Base-by-base conservation (phyloP, 2,113 vertebrate species). In the Ammodytes marinus region DNA sequence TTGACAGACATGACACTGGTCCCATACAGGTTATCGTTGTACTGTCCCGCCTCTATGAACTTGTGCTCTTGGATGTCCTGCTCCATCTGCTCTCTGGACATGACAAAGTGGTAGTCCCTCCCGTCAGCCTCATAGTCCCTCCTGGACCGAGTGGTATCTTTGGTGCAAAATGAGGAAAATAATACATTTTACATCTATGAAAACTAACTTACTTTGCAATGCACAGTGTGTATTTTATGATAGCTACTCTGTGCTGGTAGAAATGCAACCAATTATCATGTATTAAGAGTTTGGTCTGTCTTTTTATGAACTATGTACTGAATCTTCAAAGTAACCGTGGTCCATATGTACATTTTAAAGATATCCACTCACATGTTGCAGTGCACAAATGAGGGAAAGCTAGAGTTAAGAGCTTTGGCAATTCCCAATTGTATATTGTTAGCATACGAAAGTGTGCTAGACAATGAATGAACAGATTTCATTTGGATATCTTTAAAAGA, bases 61-160 rank as follows among this genome's bases (percentile, higher is more conserved):
- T 99, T 99, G 97, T 99, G 98, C 95, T 99, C 98, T 96, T 99
- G 98, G 79, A 99, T 99, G 85, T 99, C 98, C 86, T 97, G 97
- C 91, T 99, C 98, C 98, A 99, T 99, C 92, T 99, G 97, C 85
- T 99, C 98, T 93, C 97, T 96, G 82, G 97, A 99, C 91, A 92
- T 95, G 90, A 99, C 96, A 87, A 99, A 99, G 93, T 99, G 98
- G 89, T 99, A 99, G 94, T 99, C 98, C 84, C 97, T 96, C 39
- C 97, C 97, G 39, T 99, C 97, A 74, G 98, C 96, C 91, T 99
- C 98, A 2, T 99, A 99, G 91, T 98, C 97, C 86, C 98, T 95
- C 92, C 95, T 98, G 45, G 95, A 95, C 91, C 98, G 95, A 13
- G 98, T 99, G 76, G 98, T 99, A 82, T 99, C 98, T 99, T 88